Evolutionary conservation across 2,888 invertebrate genomes (phyloP).

Genomic region (Stratiomys singularior): DNA sequence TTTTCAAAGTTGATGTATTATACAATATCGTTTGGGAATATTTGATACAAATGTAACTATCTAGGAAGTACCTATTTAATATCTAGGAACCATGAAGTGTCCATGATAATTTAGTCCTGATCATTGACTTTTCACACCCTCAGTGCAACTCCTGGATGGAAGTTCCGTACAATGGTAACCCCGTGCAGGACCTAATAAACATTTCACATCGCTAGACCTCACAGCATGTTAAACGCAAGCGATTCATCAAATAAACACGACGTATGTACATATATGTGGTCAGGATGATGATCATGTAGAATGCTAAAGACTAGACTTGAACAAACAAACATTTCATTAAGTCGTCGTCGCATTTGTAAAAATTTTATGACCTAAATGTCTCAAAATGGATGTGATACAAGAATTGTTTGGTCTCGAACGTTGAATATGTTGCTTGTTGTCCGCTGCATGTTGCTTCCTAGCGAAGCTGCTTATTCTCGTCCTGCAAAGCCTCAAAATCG

Average conservation of each 20-base stretch:
- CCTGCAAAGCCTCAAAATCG: background rate
- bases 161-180: slow-evolving; percentile 23
- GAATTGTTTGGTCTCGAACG: slow-evolving; percentile 13
- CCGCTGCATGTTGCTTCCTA: background rate
- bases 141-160: too few relatives aligned
- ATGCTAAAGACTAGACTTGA: slow-evolving; percentile 50
- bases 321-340: slow-evolving; percentile 53
- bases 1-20: too few relatives aligned
- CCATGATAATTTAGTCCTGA: too few relatives aligned
- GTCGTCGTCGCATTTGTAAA: slow-evolving; percentile 48
- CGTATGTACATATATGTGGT: slow-evolving; percentile 48
- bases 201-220: slow-evolving; percentile 42
- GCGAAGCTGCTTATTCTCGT: too few relatives aligned
- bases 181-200: slow-evolving; percentile 1
- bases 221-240: slow-evolving; percentile 48
- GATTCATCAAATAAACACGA: slow-evolving; percentile 44
- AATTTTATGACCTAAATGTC: slow-evolving; percentile 44
- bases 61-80: too few relatives aligned
- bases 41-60: too few relatives aligned
- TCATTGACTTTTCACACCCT: too few relatives aligned
- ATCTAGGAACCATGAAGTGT: too few relatives aligned
- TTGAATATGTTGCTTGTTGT: slow-evolving; percentile 1
- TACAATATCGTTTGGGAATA: too few relatives aligned
- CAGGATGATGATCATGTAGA: slow-evolving; percentile 46
- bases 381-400: slow-evolving; percentile 29